These are phyloP conservation scores for Zootermopsis nevadensis DNA, from an alignment of 2,888 invertebrate genomes.

Conservation along the genomic window DNA sequence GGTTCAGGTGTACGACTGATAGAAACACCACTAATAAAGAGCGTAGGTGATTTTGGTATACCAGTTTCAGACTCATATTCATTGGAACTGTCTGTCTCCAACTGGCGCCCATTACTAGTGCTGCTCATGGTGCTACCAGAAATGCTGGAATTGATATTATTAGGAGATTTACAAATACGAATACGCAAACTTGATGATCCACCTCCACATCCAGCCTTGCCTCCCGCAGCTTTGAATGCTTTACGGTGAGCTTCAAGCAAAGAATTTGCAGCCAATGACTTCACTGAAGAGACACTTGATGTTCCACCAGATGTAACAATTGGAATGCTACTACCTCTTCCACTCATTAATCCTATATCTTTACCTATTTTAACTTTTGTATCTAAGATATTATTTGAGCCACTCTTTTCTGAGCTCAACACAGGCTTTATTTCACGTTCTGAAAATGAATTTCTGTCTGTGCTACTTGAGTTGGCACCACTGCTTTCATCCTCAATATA, in stretches of 20 bases:
- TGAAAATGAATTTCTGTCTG: conserved; percentile 35
- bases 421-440: conserved; percentile 34
- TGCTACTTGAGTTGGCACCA: conserved; percentile 38
- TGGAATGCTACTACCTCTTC: conserved; percentile 1
- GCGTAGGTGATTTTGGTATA: conserved; percentile 68
- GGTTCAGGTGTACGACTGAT: conserved; percentile 68
- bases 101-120: conserved; percentile 21
- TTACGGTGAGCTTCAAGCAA: conserved; percentile 53
- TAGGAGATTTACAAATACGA: conserved; percentile 55
- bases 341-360: conserved; percentile 15
- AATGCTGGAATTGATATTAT: conserved; percentile 8
- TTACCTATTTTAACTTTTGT: not conserved
- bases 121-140: not conserved
- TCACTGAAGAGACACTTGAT: conserved; percentile 23
- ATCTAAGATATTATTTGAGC: conserved; percentile 8
- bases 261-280: conserved; percentile 41
- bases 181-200: conserved; percentile 46
- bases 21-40: conserved; percentile 70
- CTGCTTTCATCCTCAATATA: conserved; percentile 44
- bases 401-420: conserved; percentile 19
- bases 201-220: conserved; percentile 48
- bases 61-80: conserved; percentile 71
- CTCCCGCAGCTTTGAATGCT: conserved; percentile 53
- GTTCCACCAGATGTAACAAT: conserved; percentile 17
- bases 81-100: conserved; percentile 67